phyloP scores from a whole-genome alignment of 2,797 vertebrate genomes.

The Melanotaenia nigrans region DNA sequence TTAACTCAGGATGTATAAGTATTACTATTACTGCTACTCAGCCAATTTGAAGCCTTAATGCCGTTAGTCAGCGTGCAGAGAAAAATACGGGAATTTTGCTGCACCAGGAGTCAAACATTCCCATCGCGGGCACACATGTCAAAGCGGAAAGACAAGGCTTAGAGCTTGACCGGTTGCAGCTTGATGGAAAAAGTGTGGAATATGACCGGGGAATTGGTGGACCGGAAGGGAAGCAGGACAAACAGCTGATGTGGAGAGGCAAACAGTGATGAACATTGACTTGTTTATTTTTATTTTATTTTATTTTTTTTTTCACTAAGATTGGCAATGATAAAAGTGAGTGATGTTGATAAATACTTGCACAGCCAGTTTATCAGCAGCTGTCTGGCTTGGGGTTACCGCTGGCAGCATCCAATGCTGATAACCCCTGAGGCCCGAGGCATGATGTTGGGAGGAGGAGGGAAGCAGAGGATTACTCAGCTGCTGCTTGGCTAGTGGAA shows the following conservation, averaged over 20 bases:
- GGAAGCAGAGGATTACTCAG: conserved; percentile 41
- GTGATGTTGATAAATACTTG: conserved; percentile 80
- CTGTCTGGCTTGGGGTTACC: conserved; percentile 74
- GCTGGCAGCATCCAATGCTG: conserved; percentile 66
- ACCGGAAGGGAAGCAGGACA: conserved; percentile 58
- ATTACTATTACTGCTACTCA: neutral
- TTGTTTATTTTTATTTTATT: conserved; percentile 61
- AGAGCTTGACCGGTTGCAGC: conserved; percentile 65
- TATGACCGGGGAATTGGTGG: conserved; percentile 45
- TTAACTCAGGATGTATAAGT: neutral
- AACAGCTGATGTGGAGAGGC: conserved; percentile 61
- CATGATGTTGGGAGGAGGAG: conserved; percentile 56
- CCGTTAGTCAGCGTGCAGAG: conserved; percentile 56
- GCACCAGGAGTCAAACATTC: conserved; percentile 69
- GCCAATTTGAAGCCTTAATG: conserved; percentile 43
- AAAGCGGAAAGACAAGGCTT: conserved; percentile 65
- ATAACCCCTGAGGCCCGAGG: conserved; percentile 76
- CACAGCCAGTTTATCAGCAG: conserved; percentile 78
- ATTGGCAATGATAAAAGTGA: conserved; percentile 79
- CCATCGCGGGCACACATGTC: conserved; percentile 75
- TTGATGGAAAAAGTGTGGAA: conserved; percentile 59
- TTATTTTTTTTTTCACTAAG: conserved; percentile 50
- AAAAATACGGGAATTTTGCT: conserved; percentile 76
- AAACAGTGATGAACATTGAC: conserved; percentile 65
- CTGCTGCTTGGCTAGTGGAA: conserved; percentile 40